A percentile compares a stretch with the other conserved stretches of the same genome.
These are phyloP conservation scores for Cynodonichthys magdalenae DNA, from an alignment of 2,797 vertebrate species.

Conservation along the genomic window DNA sequence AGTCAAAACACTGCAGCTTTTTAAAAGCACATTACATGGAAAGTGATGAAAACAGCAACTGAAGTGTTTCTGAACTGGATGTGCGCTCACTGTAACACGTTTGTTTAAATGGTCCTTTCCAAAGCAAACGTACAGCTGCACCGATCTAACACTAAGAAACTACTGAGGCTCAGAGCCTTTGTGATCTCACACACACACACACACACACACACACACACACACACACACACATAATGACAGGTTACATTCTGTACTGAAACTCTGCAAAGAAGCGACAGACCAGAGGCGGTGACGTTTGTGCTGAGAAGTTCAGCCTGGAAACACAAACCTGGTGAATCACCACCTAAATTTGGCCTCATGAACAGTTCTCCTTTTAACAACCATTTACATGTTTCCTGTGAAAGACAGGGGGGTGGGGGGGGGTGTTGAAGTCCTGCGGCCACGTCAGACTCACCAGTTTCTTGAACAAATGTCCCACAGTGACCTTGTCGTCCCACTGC, in stretches of 20 bases:
- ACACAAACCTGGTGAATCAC: background rate
- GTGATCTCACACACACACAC: no score
- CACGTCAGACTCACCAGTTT: conserved; percentile 87
- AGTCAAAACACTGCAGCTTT: background rate
- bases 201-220: no score
- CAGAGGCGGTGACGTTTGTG: conserved; percentile 20
- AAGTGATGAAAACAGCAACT: background rate
- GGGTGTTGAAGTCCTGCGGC: background rate
- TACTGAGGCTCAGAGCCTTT: no score
- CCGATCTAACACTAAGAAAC: no score
- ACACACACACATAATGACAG: conserved; percentile 13
- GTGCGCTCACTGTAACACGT: background rate
- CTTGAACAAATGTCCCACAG: conserved; percentile 96
- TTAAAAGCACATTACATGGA: conserved; percentile 1
- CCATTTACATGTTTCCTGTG: conserved; percentile 15
- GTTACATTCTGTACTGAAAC: conserved; percentile 17
- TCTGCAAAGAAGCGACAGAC: conserved; percentile 10
- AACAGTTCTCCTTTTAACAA: conserved; percentile 10
- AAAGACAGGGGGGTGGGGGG: conserved; percentile 2
- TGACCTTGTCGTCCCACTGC: conserved; percentile 96
- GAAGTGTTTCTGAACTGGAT: background rate
- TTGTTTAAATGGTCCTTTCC: no score
- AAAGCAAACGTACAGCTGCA: no score
- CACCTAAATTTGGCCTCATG: conserved; percentile 33
- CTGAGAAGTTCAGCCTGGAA: conserved; percentile 21